phyloP scores from a whole-genome alignment of 2,888 invertebrate species.

The Melangyna quadrimaculata region DNA sequence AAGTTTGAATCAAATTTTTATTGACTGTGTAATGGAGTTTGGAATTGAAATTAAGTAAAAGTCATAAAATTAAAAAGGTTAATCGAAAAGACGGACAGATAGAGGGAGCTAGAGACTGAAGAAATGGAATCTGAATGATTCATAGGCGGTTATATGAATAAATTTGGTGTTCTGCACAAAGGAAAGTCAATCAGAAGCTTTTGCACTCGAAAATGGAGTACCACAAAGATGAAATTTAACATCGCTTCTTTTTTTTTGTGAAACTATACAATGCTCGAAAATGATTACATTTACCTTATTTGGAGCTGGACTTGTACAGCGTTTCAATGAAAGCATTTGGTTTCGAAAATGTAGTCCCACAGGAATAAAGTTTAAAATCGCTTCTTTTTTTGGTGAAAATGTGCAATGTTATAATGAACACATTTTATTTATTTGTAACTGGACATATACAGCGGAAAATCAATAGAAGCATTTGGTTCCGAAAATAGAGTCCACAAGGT shows the following conservation, averaged over 20 bases:
- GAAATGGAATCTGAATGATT: background rate
- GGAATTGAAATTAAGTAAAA: constrained; percentile 10
- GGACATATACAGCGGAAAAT: too few relatives aligned
- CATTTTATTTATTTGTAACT: too few relatives aligned
- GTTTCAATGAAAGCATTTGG: too few relatives aligned
- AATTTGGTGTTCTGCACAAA: background rate
- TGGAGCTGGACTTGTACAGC: too few relatives aligned
- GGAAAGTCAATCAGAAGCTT: background rate
- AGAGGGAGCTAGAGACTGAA: background rate
- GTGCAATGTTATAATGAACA: too few relatives aligned
- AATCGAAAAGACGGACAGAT: background rate
- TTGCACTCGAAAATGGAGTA: background rate
- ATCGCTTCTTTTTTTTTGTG: background rate
- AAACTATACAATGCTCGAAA: too few relatives aligned
- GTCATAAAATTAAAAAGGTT: constrained; percentile 37
- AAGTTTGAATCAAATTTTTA: constrained; percentile 40
- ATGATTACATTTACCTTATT: too few relatives aligned
- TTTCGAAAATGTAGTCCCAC: too few relatives aligned
- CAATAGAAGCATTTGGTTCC: too few relatives aligned
- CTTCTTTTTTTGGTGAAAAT: too few relatives aligned
- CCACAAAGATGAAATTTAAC: background rate
- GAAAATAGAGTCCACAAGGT: too few relatives aligned
- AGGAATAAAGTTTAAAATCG: too few relatives aligned
- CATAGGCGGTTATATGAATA: background rate
- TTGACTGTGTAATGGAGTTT: constrained; percentile 29